Evolutionary conservation across 2,888 invertebrate genomes (phyloP), one percentile per base, ranked within the genome.

Genomic region (Drosophila mimica): DNA sequence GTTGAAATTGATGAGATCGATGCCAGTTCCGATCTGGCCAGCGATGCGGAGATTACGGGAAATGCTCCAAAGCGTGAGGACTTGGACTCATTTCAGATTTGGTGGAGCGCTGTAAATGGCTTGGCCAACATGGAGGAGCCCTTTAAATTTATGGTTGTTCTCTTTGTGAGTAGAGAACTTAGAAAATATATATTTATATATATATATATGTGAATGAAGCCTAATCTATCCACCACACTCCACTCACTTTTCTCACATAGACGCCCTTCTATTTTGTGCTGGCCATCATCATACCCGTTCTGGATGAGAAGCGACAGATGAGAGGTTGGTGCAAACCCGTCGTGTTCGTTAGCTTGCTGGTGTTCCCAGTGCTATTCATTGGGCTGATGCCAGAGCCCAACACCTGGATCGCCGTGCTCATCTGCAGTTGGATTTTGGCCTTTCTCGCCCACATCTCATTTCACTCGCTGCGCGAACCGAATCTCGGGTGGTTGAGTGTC

Each of bases 261-360:
- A 3, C 36, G 4, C 88, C 82, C 0, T 9, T 54, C 6, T 84
- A 68, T 31, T 82, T 77, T 33, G 0, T 80, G 2, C n/a, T 70
- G 17, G 82, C 84, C 40, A 71, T 73, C 31, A 5, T 76, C 0
- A 65, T 84, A 20, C 78, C 88, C 0, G 84, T 84, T 2, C 40
- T 76, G 11, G 31, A 70, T 20, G 53, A 15, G 8, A 13, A 53
- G 0, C 60, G 76, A 0, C 56, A 53, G 0, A 33, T 76, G 51
- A 4, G 31, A 1, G 84, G 88, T 28, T 88, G 85, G 81, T 73
- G 74, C 33, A 88, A 84, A 31, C 31, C 40, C 4, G 54, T 82
- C 0, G 53, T 40, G 8, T 58, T 64, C 20, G 1, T 65, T 3
- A 58, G 67, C n/a, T 52, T 81, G 0, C 0, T 79, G 3, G 0